A percentile compares a stretch with the other conserved stretches of the same genome.
Evolutionary conservation across 1,140 invertebrate species (phyloP).

Genomic region (Drosophila sp.): DNA sequence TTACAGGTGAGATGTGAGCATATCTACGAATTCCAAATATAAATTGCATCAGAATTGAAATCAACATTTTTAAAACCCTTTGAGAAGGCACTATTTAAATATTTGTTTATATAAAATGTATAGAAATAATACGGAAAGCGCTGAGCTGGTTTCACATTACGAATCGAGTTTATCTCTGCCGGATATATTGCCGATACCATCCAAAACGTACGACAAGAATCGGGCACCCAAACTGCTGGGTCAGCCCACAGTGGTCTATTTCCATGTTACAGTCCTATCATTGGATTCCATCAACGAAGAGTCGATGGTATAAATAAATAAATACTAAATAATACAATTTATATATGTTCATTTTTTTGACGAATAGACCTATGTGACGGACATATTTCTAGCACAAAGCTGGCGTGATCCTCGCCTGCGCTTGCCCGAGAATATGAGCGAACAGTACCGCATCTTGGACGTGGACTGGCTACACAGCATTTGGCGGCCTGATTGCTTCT

Average conservation of each 20-base stretch:
- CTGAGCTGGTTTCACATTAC: conserved; percentile 80
- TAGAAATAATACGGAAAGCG: conserved; percentile 82
- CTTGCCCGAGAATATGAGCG: conserved; percentile 95
- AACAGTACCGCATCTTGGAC: conserved; percentile 94
- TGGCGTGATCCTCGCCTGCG: conserved; percentile 94
- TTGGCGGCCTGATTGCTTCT: conserved; percentile 96
- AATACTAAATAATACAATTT: not conserved
- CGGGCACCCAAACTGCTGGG: conserved; percentile 92
- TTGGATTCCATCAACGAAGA: conserved; percentile 95
- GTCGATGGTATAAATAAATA: conserved; percentile 89
- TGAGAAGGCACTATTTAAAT: not conserved
- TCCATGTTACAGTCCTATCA: conserved; percentile 94
- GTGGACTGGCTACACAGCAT: conserved; percentile 95
- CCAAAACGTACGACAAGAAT: conserved; percentile 95
- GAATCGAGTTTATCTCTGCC: conserved; percentile 89
- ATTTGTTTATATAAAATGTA: not conserved
- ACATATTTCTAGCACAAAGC: conserved; percentile 95
- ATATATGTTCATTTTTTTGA: not conserved
- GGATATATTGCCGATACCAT: conserved; percentile 92
- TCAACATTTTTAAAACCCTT: conserved; percentile 17
- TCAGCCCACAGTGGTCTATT: conserved; percentile 93
- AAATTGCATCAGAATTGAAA: conserved; percentile 63
- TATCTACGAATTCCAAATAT: conserved; percentile 8
- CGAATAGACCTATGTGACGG: conserved; percentile 93
- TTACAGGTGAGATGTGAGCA: conserved; percentile 64